Evolutionary conservation across 2,113 vertebrate genomes (phyloP).

Genomic region (Spheniscus mendiculus): DNA sequence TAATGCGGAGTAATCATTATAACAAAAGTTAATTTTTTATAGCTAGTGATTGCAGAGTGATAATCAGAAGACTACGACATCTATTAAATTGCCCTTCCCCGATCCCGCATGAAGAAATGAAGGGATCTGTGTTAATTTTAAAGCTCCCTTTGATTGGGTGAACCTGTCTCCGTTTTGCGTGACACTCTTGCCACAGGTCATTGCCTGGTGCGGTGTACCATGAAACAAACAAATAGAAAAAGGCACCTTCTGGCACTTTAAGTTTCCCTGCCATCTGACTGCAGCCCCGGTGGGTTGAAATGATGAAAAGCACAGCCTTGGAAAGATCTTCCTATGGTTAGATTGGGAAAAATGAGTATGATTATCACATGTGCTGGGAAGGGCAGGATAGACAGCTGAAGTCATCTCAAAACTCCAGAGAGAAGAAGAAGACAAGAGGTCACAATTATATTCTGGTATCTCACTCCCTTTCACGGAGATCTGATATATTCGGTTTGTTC

Average conservation of each 20-base stretch:
- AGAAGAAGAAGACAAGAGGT: conserved; percentile 93
- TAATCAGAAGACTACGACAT: conserved; percentile 74
- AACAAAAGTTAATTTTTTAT: conserved; percentile 69
- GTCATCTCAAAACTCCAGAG: conserved; percentile 93
- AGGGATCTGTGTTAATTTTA: conserved; percentile 95
- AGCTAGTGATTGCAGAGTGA: conserved; percentile 45
- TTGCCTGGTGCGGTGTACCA: conserved; percentile 92
- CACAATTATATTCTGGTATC: conserved; percentile 91
- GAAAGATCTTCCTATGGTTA: conserved; percentile 87
- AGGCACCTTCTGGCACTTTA: conserved; percentile 94
- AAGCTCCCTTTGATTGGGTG: conserved; percentile 94
- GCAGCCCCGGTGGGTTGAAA: conserved; percentile 78
- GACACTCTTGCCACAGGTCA: conserved; percentile 95
- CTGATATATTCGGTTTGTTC: conserved; percentile 96
- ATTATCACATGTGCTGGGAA: conserved; percentile 89
- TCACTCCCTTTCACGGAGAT: conserved; percentile 83
- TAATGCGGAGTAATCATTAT: conserved; percentile 24
- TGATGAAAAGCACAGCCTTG: conserved; percentile 83
- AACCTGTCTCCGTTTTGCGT: conserved; percentile 83
- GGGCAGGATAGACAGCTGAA: conserved; percentile 90
- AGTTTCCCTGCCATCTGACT: conserved; percentile 85
- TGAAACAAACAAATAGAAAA: conserved; percentile 99
- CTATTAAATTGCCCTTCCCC: conserved; percentile 83
- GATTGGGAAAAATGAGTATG: conserved; percentile 89
- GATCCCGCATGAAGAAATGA: conserved; percentile 81